phyloP scores from a whole-genome alignment of 2,888 invertebrate species.

The Diabrotica balteata region DNA sequence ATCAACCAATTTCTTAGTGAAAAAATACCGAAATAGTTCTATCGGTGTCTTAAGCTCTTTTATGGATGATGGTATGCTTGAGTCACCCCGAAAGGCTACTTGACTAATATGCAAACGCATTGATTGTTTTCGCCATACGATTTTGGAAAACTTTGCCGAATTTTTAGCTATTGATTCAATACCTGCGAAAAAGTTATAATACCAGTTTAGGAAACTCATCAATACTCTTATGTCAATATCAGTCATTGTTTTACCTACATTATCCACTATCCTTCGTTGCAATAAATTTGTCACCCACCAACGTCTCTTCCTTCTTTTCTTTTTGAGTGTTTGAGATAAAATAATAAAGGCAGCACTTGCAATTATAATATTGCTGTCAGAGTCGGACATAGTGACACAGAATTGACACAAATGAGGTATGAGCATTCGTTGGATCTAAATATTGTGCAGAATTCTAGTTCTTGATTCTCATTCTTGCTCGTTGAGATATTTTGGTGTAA shows the following conservation, averaged over 20 bases:
- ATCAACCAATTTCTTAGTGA: too few species aligned
- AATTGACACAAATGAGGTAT: slow-evolving; percentile 18
- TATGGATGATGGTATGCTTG: too few species aligned
- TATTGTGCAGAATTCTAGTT: slow-evolving; percentile 15
- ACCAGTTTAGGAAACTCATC: too few species aligned
- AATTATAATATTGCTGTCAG: slow-evolving; percentile 21
- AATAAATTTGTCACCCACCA: slow-evolving; percentile 26
- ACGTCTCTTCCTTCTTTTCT: slow-evolving; percentile 21
- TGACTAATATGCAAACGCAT: too few species aligned
- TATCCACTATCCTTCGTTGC: slow-evolving; percentile 18
- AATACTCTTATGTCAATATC: too few species aligned
- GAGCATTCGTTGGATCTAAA: slow-evolving; percentile 19
- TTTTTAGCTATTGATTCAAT: too few species aligned
- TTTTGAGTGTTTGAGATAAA: slow-evolving; percentile 21
- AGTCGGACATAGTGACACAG: slow-evolving; percentile 15
- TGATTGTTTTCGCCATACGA: too few species aligned
- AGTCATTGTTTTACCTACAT: slow-evolving; percentile 18
- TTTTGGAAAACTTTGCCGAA: too few species aligned
- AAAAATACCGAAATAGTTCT: too few species aligned
- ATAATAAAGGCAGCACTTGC: slow-evolving; percentile 24
- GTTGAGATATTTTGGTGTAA: slow-evolving; percentile 21
- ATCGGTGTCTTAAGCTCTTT: too few species aligned
- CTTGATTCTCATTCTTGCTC: slow-evolving; percentile 22
- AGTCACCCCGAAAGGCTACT: too few species aligned
- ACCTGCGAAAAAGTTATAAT: too few species aligned